phyloP scores from a whole-genome alignment of 2,113 vertebrate species.

The Nerophis ophidion region DNA sequence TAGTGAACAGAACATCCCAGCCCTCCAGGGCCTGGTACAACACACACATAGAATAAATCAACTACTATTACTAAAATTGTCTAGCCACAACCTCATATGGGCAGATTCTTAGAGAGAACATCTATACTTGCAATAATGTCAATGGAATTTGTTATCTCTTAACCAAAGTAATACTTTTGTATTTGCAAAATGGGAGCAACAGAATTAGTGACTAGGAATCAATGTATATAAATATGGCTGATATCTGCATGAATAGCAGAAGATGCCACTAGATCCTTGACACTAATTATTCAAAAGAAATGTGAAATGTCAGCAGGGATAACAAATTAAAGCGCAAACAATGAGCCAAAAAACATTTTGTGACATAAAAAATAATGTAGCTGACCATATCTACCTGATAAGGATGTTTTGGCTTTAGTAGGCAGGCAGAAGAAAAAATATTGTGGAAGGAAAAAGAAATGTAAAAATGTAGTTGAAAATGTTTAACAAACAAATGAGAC shows the following conservation, averaged over 20 bases:
- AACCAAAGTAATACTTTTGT: neutral
- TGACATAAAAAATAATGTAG: slow-evolving; percentile 8
- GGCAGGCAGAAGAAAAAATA: slow-evolving; percentile 50
- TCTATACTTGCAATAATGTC: neutral
- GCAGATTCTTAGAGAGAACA: no score
- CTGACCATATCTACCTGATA: slow-evolving; percentile 54
- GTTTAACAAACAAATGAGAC: slow-evolving; percentile 21
- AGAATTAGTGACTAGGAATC: neutral
- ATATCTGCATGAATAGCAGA: neutral
- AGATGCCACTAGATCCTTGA: neutral
- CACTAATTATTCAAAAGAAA: neutral
- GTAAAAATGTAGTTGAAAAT: slow-evolving; percentile 41
- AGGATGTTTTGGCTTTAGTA: slow-evolving; percentile 57
- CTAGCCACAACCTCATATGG: neutral
- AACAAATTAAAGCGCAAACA: neutral
- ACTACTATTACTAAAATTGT: neutral
- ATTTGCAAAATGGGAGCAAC: neutral
- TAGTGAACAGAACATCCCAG: slow-evolving; percentile 94
- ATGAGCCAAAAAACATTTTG: neutral
- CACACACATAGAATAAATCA: neutral
- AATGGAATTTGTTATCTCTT: neutral
- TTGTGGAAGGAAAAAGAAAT: slow-evolving; percentile 36
- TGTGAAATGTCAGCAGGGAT: neutral
- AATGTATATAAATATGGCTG: neutral
- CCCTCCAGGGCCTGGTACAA: slow-evolving; percentile 81